phyloP scores from a whole-genome alignment of 2,888 invertebrate genomes.

The Pterostichus niger region DNA sequence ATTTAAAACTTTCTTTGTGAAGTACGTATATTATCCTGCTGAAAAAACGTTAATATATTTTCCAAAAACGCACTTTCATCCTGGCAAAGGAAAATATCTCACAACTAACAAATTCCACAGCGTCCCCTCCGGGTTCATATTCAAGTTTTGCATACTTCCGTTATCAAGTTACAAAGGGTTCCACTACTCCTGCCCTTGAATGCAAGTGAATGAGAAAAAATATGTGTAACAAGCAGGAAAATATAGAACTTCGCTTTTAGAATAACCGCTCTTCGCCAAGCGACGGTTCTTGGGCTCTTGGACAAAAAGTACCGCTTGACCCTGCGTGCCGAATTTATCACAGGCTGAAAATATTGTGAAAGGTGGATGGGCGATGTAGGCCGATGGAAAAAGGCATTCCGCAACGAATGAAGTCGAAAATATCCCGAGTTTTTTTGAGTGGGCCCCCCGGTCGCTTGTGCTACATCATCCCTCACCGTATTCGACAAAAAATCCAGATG shows the following conservation, averaged over 20 bases:
- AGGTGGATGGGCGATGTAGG: slow-evolving; percentile 8
- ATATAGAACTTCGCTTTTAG: slow-evolving; percentile 24
- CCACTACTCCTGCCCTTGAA: slow-evolving; percentile 18
- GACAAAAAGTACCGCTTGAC: slow-evolving; percentile 47
- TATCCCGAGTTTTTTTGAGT: slow-evolving; percentile 15
- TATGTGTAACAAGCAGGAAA: slow-evolving; percentile 54
- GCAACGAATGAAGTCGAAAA: slow-evolving; percentile 52
- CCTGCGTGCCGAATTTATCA: slow-evolving; percentile 53
- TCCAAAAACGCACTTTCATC: slow-evolving; percentile 4
- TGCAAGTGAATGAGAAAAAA: slow-evolving; percentile 52
- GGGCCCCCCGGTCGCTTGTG: slow-evolving; percentile 7
- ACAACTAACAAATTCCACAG: background rate
- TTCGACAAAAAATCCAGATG: slow-evolving; percentile 7
- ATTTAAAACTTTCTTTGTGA: too few relatives aligned
- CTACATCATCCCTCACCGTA: slow-evolving; percentile 45
- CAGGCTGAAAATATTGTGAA: slow-evolving; percentile 27
- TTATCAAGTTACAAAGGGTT: slow-evolving; percentile 40
- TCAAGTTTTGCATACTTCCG: slow-evolving; percentile 19
- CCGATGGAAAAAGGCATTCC: slow-evolving; percentile 44
- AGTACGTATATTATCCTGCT: too few relatives aligned
- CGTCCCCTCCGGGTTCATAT: background rate
- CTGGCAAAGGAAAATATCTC: background rate
- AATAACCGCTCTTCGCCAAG: slow-evolving; percentile 18
- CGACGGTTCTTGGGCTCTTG: background rate
- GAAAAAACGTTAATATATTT: slow-evolving; percentile 5